Percentiles rank a stretch among this genome's conserved stretches.
These are phyloP conservation scores for Graphium colonna DNA, from an alignment of 2,888 invertebrate species.

Conservation along the genomic window DNA sequence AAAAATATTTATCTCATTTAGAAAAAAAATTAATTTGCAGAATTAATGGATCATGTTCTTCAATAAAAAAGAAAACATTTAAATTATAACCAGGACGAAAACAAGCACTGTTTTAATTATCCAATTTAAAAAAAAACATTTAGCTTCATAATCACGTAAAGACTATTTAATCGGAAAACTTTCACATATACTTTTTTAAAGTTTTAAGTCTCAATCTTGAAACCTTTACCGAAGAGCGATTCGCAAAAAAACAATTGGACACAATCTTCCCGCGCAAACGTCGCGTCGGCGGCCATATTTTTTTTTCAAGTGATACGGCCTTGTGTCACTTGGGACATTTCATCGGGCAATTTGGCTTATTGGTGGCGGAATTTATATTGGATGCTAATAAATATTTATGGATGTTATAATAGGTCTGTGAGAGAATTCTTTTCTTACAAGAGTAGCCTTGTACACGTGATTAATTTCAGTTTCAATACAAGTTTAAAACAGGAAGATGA, in stretches of 20 bases:
- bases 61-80: no score
- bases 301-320: slow-evolving; percentile 20
- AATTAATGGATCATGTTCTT: no score
- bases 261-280: background rate
- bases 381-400: slow-evolving; percentile 1
- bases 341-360: slow-evolving; percentile 15
- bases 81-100: no score
- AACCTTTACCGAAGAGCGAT: no score
- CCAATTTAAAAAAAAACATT: no score
- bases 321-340: slow-evolving; percentile 10
- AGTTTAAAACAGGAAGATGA: no score
- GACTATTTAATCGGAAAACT: no score
- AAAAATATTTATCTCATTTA: no score
- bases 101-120: no score
- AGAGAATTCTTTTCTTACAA: background rate
- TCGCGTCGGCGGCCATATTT: background rate
- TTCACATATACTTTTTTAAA: background rate
- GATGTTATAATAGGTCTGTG: background rate
- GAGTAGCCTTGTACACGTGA: background rate
- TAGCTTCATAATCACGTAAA: no score
- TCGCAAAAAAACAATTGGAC: no score
- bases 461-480: background rate
- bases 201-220: background rate
- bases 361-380: slow-evolving; percentile 21
- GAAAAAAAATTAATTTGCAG: no score